A percentile compares a stretch with the other conserved stretches of the same genome.
phyloP scores from a whole-genome alignment of 2,113 vertebrate species.

The Ciconia boyciana region DNA sequence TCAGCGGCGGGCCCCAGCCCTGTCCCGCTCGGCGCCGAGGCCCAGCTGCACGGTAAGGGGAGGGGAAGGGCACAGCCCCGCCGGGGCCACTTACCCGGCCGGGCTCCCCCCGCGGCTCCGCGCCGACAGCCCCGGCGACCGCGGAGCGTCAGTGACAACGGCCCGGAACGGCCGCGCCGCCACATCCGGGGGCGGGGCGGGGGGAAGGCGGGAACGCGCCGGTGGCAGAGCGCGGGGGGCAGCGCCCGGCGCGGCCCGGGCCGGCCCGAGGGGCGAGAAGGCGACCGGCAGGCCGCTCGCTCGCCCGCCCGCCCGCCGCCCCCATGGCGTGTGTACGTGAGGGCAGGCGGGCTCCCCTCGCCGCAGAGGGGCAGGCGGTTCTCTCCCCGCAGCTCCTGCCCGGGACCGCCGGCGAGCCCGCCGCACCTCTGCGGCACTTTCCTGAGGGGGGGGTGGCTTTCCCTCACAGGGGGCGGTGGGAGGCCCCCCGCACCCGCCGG shows the following conservation, averaged over 20 bases:
- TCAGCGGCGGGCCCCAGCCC: not conserved
- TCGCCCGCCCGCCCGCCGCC: too few species aligned
- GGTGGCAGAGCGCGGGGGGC: fast-evolving
- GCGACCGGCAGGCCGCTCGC: too few species aligned
- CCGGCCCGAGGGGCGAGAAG: too few species aligned
- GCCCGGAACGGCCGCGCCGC: slow-evolving; percentile 30
- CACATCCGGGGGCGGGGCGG: slow-evolving; percentile 39
- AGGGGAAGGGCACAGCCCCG: not conserved
- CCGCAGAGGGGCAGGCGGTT: not conserved
- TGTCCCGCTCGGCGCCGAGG: not conserved
- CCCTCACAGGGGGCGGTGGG: too few species aligned
- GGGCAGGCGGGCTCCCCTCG: not conserved
- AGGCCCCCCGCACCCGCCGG: too few species aligned
- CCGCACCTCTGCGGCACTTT: not conserved
- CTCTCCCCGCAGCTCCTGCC: fast-evolving
- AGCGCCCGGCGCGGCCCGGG: fast-evolving
- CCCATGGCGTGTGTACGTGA: not conserved
- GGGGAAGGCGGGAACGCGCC: not conserved
- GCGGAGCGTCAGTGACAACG: slow-evolving; percentile 37
- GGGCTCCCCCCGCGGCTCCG: not conserved
- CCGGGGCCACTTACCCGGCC: slow-evolving; percentile 12
- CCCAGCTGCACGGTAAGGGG: not conserved
- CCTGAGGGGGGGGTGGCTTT: too few species aligned
- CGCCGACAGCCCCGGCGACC: not conserved
- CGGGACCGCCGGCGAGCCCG: too few species aligned